Conservation (phyloP, 2,888 invertebrate species). For the Rhogogaster chlorosoma region DNA sequence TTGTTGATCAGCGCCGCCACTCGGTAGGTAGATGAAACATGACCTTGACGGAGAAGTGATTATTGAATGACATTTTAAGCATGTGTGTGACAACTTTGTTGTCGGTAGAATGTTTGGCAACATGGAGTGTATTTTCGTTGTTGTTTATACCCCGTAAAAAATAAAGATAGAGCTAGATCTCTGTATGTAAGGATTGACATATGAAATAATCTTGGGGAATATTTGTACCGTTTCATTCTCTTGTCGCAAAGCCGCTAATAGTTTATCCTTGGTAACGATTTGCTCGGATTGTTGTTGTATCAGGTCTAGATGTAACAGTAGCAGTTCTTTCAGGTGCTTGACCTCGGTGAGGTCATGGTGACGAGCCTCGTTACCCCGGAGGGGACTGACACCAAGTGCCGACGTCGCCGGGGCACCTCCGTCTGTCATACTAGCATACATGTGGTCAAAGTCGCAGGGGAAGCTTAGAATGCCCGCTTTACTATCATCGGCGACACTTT, state of each 20-base stretch:
- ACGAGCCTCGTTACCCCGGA: constrained; percentile 73
- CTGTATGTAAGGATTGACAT: background rate
- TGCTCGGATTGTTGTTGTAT: constrained; percentile 95
- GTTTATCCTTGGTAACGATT: constrained; percentile 89
- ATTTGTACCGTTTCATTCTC: constrained; percentile 89
- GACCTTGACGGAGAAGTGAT: constrained; percentile 51
- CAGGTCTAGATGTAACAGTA: constrained; percentile 90
- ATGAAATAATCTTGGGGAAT: constrained; percentile 53
- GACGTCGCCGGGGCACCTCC: constrained; percentile 71
- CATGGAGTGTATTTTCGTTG: constrained; percentile 50
- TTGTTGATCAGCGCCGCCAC: constrained; percentile 21
- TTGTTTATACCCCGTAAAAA: background rate
- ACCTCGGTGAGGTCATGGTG: constrained; percentile 80
- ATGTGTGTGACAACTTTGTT: constrained; percentile 57
- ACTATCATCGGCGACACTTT: constrained; percentile 59
- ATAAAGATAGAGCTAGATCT: background rate
- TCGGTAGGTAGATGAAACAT: constrained; percentile 18
- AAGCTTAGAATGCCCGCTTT: constrained; percentile 81
- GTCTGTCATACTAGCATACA: constrained; percentile 84
- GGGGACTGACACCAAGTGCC: constrained; percentile 73
- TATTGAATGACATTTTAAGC: constrained; percentile 54
- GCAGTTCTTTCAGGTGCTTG: constrained; percentile 87
- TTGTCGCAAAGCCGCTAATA: constrained; percentile 84
- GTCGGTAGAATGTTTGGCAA: constrained; percentile 54
- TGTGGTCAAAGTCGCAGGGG: constrained; percentile 84